These are phyloP conservation scores for Phaedon cochleariae DNA, from an alignment of 2,888 invertebrate genomes.

Conservation along the genomic window DNA sequence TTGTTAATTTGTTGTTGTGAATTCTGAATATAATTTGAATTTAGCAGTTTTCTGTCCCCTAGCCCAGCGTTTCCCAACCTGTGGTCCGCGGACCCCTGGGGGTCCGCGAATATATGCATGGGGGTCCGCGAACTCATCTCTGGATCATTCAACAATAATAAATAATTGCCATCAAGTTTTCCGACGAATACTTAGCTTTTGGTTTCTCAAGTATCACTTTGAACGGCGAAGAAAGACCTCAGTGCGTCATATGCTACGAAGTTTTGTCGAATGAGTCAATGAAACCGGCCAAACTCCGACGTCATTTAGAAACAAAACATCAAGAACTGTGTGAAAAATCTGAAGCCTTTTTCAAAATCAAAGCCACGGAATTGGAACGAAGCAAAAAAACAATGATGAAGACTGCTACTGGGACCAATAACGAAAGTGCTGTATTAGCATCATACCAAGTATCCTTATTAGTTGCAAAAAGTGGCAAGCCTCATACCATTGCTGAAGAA, in stretches of 20 bases:
- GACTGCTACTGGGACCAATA: conserved; percentile 27
- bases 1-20: too few relatives aligned
- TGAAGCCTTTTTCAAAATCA: conserved; percentile 30
- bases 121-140: background rate
- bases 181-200: too few relatives aligned
- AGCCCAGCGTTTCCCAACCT: background rate
- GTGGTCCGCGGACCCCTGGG: background rate
- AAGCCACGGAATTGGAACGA: conserved; percentile 29
- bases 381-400: conserved; percentile 27
- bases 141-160: background rate
- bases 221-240: too few relatives aligned
- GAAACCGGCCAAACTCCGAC: conserved; percentile 32
- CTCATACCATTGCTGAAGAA: conserved; percentile 3
- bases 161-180: too few relatives aligned
- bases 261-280: conserved; percentile 14
- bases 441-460: conserved; percentile 11
- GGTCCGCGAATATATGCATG: background rate
- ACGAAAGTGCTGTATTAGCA: conserved; percentile 8
- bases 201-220: too few relatives aligned
- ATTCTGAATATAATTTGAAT: too few relatives aligned
- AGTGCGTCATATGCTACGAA: conserved; percentile 11
- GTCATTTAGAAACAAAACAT: conserved; percentile 31
- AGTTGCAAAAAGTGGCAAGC: conserved; percentile 10
- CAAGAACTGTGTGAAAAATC: conserved; percentile 33
- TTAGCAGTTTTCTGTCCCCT: too few relatives aligned